Conservation (phyloP, 2,113 vertebrate genomes). For the Tamias sibiricus region DNA sequence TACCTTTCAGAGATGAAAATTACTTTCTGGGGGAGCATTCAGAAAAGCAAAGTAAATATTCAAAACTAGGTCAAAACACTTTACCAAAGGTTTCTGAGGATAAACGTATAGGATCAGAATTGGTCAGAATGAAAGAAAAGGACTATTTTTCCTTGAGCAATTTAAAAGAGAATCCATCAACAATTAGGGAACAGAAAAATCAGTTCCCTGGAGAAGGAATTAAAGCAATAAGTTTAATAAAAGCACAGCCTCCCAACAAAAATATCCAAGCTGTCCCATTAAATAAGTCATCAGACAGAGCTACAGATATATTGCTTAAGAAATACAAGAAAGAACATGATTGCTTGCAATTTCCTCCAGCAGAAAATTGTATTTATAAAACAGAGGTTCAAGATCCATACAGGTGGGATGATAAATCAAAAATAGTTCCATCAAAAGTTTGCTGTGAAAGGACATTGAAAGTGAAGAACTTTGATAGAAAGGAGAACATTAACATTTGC, state of each 20-base stretch:
- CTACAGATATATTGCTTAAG: background rate
- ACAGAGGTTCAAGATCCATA: constrained; percentile 58
- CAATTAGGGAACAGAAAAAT: constrained; percentile 46
- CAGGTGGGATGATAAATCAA: constrained; percentile 48
- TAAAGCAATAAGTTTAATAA: constrained; percentile 21
- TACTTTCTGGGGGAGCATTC: background rate
- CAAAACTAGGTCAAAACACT: constrained; percentile 54
- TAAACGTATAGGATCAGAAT: constrained; percentile 63
- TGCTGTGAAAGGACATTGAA: constrained; percentile 68
- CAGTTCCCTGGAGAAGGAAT: constrained; percentile 26
- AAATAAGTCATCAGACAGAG: constrained; percentile 66
- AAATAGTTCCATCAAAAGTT: constrained; percentile 50
- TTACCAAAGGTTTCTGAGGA: constrained; percentile 54
- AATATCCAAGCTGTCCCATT: constrained; percentile 19
- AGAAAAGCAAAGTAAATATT: constrained; percentile 61
- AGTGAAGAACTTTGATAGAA: constrained; percentile 50
- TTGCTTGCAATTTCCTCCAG: constrained; percentile 24
- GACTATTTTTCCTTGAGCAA: constrained; percentile 11
- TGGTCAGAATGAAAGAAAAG: constrained; percentile 54
- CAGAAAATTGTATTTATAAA: constrained; percentile 59
- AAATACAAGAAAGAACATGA: constrained; percentile 67
- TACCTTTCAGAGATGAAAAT: constrained; percentile 54
- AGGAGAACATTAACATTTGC: constrained; percentile 11
- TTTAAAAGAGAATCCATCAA: constrained; percentile 51
- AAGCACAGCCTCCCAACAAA: constrained; percentile 54